Conservation (phyloP, 2,888 invertebrate species). For the Lasioglossum marginatum region DNA sequence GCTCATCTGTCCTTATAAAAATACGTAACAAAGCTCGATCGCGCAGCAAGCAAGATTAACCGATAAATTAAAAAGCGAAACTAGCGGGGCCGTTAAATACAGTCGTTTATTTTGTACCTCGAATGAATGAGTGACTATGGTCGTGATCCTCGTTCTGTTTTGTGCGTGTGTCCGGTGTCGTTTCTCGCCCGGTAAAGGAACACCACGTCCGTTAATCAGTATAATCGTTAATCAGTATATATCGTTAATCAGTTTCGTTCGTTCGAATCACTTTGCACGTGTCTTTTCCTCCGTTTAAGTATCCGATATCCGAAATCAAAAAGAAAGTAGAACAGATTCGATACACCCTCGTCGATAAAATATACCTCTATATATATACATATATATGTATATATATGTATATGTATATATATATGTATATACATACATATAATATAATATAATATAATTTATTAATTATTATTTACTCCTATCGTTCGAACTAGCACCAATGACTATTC, state of each 20-base stretch:
- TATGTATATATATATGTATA: constrained; percentile 25
- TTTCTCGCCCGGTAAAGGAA: constrained; percentile 17
- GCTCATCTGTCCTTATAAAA: constrained; percentile 82
- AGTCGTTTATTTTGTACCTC: constrained; percentile 52
- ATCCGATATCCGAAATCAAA: constrained; percentile 37
- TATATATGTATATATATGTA: constrained; percentile 17
- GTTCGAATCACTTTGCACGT: background rate
- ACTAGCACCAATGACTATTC: constrained; percentile 69
- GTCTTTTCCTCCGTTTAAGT: constrained; percentile 16
- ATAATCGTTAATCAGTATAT: background rate
- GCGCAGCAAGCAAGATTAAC: constrained; percentile 78
- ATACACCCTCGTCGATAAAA: constrained; percentile 27
- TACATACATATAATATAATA: constrained; percentile 19
- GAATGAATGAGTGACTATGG: constrained; percentile 30
- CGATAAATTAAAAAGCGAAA: constrained; percentile 78
- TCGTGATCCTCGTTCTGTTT: constrained; percentile 40
- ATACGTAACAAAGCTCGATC: constrained; percentile 83
- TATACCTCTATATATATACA: background rate
- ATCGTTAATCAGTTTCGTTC: constrained; percentile 14
- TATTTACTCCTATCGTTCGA: constrained; percentile 41
- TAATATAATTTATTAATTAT: constrained; percentile 33
- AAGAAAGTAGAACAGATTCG: constrained; percentile 42
- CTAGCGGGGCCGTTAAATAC: constrained; percentile 64
- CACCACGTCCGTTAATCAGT: constrained; percentile 17
- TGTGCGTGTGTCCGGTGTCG: constrained; percentile 54